phyloP scores from a whole-genome alignment of 2,113 vertebrate genomes.

The Seriola aureovittata region DNA sequence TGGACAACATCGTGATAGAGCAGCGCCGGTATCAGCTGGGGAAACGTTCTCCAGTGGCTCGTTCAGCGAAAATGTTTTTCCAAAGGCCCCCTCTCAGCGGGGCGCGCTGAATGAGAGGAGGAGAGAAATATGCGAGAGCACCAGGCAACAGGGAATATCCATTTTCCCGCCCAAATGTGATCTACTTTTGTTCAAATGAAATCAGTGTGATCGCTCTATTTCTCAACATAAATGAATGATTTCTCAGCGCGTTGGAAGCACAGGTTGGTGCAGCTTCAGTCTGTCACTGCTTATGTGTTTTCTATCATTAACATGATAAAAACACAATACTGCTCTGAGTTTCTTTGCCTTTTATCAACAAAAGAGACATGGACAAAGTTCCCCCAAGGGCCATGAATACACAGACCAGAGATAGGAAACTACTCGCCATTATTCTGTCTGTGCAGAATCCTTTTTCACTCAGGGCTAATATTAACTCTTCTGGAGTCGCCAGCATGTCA shows the following conservation, averaged over 20 bases:
- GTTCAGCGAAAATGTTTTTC: slow-evolving; percentile 39
- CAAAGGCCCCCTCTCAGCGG: slow-evolving; percentile 34
- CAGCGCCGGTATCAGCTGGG: slow-evolving; percentile 24
- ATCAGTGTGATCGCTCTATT: slow-evolving; percentile 60
- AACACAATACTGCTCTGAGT: neutral
- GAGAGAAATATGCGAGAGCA: slow-evolving; percentile 23
- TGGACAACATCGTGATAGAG: slow-evolving; percentile 55
- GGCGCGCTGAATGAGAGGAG: neutral
- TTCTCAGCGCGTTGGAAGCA: slow-evolving; percentile 16
- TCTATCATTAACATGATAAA: slow-evolving; percentile 24
- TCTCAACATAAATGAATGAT: slow-evolving; percentile 36
- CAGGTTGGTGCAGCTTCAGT: neutral
- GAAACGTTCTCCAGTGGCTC: slow-evolving; percentile 49
- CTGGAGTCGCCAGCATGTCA: neutral
- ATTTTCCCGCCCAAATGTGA: slow-evolving; percentile 59
- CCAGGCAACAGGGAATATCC: slow-evolving; percentile 33
- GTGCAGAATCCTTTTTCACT: neutral
- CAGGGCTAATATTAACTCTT: neutral
- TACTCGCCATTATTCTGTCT: slow-evolving; percentile 3
- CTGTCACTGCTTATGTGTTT: slow-evolving; percentile 40
- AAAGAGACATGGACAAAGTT: slow-evolving; percentile 25
- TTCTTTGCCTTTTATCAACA: slow-evolving; percentile 28
- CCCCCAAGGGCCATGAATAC: neutral
- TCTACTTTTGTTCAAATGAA: slow-evolving; percentile 64
- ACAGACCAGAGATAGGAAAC: slow-evolving; percentile 10